A percentile compares a stretch with the other conserved stretches of the same genome.
These are phyloP conservation scores for Amitus sp. DNA, from an alignment of 2,888 invertebrate species.

Conservation along the genomic window DNA sequence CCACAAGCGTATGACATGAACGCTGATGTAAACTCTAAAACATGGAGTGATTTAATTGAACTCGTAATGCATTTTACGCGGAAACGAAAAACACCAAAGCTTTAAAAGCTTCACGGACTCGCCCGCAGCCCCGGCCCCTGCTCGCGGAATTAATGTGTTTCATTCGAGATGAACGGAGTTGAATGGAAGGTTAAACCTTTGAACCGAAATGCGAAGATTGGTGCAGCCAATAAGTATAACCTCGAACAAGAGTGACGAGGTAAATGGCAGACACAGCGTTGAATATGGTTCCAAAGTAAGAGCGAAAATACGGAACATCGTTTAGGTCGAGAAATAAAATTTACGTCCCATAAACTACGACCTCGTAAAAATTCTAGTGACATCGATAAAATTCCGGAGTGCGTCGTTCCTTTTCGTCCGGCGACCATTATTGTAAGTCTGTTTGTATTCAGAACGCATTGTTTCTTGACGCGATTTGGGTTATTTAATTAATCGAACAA, in stretches of 20 bases:
- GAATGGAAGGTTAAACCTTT: neutral
- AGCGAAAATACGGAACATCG: slow-evolving; percentile 33
- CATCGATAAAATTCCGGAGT: slow-evolving; percentile 44
- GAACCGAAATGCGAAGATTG: neutral
- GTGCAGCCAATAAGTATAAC: neutral
- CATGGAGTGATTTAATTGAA: neutral
- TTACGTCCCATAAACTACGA: slow-evolving; percentile 48
- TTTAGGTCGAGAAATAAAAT: slow-evolving; percentile 46
- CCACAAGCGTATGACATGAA: too few relatives aligned
- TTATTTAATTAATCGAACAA: slow-evolving; percentile 6
- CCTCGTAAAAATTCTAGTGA: slow-evolving; percentile 48
- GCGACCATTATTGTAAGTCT: slow-evolving; percentile 30
- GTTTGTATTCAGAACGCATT: slow-evolving; percentile 29
- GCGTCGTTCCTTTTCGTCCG: slow-evolving; percentile 27
- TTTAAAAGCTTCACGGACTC: neutral
- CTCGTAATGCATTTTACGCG: neutral
- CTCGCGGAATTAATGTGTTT: neutral
- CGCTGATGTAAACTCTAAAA: neutral
- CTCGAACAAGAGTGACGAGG: slow-evolving; percentile 18
- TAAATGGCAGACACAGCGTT: slow-evolving; percentile 26
- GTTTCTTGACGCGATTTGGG: slow-evolving; percentile 15
- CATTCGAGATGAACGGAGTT: too few relatives aligned
- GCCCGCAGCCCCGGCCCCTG: neutral
- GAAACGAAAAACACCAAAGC: neutral
- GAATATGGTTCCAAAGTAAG: slow-evolving; percentile 21